A percentile compares a stretch with the other conserved stretches of the same genome.
Conservation (phyloP, 1,140 invertebrate species). For the Phenacoccus solenopsis region DNA sequence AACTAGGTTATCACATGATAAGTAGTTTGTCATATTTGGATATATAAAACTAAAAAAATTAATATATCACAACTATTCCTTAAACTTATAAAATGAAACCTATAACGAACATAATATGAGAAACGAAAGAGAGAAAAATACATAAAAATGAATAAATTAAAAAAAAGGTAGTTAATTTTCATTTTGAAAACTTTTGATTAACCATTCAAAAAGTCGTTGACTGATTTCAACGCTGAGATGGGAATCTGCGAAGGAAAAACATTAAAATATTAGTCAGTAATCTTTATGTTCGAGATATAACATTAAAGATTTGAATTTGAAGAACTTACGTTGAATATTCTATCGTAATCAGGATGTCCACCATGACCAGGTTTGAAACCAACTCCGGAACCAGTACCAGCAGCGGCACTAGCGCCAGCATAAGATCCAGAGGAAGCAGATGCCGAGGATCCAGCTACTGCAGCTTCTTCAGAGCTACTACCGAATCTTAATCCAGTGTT, state of each 20-base stretch:
- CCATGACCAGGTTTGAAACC: neutral
- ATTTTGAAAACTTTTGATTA: slow-evolving; percentile 8
- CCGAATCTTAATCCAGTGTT: neutral
- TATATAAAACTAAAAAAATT: neutral
- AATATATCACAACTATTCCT: neutral
- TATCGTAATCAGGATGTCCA: slow-evolving; percentile 19
- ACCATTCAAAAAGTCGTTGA: slow-evolving; percentile 22
- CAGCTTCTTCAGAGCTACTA: neutral
- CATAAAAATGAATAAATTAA: neutral
- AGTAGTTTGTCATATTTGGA: too few relatives aligned
- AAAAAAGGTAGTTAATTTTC: neutral
- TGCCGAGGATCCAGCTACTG: neutral
- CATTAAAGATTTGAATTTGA: neutral
- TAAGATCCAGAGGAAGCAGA: neutral
- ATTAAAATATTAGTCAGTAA: neutral
- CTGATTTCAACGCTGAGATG: slow-evolving; percentile 20
- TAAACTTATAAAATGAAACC: neutral
- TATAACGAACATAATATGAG: neutral
- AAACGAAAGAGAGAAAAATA: neutral
- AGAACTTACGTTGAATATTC: slow-evolving; percentile 21
- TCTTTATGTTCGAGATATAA: neutral
- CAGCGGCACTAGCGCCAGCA: neutral
- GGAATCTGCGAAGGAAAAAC: slow-evolving; percentile 19
- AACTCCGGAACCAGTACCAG: neutral
- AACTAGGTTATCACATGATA: neutral